Base-by-base conservation (phyloP, 1,140 invertebrate genomes). In the Elymnias hypermnestra region DNA sequence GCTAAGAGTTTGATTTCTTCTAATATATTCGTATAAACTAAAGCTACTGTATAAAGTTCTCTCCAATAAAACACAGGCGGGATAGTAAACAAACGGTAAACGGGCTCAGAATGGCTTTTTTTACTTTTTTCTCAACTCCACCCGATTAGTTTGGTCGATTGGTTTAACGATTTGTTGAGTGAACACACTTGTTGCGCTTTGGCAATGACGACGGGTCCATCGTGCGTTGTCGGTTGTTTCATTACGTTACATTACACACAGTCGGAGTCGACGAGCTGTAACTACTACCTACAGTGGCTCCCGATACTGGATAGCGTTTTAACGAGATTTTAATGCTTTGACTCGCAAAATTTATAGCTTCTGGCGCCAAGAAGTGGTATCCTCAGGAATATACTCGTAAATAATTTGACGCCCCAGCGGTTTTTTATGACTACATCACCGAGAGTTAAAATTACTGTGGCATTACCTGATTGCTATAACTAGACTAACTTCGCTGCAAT, bases 281-380 rank as follows among this genome's bases (percentile, higher is more conserved):
- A 60, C 56, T 54, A 61, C 58, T 61, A 57, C 41, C 48, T 60
- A 48, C 38, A 46, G 63, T 33, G 45, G 26, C 63, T 54, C 54
- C 62, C 56, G 58, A 68, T 68, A 64, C 60, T 60, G 60, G 56
- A 62, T 63, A 66, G 51, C 40, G 48, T 67, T 76, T 70, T 79
- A 74, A 79, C 69, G 71, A 72, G 71, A 69, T 79, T 74, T 79
- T 79, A 79, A 79, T 76, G 72, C 63, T 69, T 61, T 63, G 53
- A 54, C 62, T 57, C 56, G 68, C 54, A 63, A 68, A 72, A 76
- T 76, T 74, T 72, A 79, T 76, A 63, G 56, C 63, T 42, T 25
- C 42, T 67, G 71, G 66, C 69, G 69, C 72, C 72, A 65, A 53
- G 53, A 46, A 60, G 53, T 57, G 55, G 41, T 60, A 59, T 65